Evolutionary conservation across 2,888 invertebrate species (phyloP).

Genomic region (Lutraria lutraria): DNA sequence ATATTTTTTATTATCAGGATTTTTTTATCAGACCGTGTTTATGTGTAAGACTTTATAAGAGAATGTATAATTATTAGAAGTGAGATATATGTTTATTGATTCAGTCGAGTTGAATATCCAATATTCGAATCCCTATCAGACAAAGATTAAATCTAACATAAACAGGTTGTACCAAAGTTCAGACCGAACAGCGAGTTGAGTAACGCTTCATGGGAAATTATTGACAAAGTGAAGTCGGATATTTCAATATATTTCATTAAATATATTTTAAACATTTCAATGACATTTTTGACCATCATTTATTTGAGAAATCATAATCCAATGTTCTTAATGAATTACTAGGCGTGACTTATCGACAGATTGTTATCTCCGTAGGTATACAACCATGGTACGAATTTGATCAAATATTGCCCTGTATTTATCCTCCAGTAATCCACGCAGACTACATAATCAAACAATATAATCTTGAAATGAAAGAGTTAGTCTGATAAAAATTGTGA

Average conservation of each 20-base stretch:
- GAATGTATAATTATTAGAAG: background rate
- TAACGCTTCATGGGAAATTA: background rate
- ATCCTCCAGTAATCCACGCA: constrained; percentile 51
- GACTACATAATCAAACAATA: constrained; percentile 55
- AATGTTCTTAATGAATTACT: constrained; percentile 24
- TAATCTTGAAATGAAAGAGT: constrained; percentile 54
- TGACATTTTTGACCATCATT: constrained; percentile 18
- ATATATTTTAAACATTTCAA: constrained; percentile 27
- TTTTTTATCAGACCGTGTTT: background rate
- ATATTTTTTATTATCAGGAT: background rate
- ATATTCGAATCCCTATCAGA: background rate
- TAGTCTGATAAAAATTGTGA: constrained; percentile 38
- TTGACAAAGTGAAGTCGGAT: background rate
- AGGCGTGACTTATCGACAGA: constrained; percentile 37
- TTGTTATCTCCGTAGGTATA: constrained; percentile 32
- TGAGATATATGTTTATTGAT: background rate
- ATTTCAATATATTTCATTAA: constrained; percentile 16
- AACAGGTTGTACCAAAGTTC: background rate
- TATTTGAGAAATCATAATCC: constrained; percentile 23
- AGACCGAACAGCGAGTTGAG: background rate
- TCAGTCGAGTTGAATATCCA: background rate
- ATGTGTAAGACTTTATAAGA: background rate
- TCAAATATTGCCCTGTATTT: constrained; percentile 52
- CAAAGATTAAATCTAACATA: background rate
- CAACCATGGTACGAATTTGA: constrained; percentile 29